phyloP scores from a whole-genome alignment of 1,140 invertebrate species.

The Drosophila pallidifrons region DNA sequence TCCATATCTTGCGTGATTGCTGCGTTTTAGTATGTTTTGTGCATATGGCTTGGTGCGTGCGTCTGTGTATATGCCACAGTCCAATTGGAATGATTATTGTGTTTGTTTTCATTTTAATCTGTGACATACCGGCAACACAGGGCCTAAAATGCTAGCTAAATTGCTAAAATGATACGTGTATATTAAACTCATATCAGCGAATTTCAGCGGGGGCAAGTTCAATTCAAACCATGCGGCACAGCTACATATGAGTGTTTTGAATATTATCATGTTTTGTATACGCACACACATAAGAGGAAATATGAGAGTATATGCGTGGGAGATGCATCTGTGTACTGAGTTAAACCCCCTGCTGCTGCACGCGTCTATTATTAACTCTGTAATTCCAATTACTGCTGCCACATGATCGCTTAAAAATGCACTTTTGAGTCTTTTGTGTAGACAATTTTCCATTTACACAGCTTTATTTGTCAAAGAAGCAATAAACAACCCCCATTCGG shows the following conservation, averaged over 20 bases:
- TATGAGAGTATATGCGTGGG: slow-evolving; percentile 20
- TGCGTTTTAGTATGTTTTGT: slow-evolving; percentile 15
- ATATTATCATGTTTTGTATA: slow-evolving; percentile 5
- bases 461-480: slow-evolving; percentile 30
- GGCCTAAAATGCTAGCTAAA: slow-evolving; percentile 18
- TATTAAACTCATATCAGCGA: slow-evolving; percentile 12
- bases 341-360: slow-evolving; percentile 13
- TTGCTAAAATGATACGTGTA: slow-evolving; percentile 3
- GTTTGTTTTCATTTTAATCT: slow-evolving; percentile 65
- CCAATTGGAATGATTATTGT: slow-evolving; percentile 57
- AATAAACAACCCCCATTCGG: not conserved
- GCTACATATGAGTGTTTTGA: not conserved
- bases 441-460: slow-evolving; percentile 20
- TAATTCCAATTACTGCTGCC: slow-evolving; percentile 22
- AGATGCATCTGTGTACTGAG: slow-evolving; percentile 1
- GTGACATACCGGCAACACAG: not conserved
- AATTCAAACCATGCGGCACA: slow-evolving; percentile 26
- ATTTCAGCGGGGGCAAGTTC: not conserved
- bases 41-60: slow-evolving; percentile 2
- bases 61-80: slow-evolving; percentile 36
- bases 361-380: slow-evolving; percentile 63
- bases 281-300: not conserved
- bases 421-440: slow-evolving; percentile 8
- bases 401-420: slow-evolving; percentile 1
- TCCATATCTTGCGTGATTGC: slow-evolving; percentile 10